Base-by-base conservation (phyloP, 2,888 invertebrate species). In the Cerastis rubricosa region DNA sequence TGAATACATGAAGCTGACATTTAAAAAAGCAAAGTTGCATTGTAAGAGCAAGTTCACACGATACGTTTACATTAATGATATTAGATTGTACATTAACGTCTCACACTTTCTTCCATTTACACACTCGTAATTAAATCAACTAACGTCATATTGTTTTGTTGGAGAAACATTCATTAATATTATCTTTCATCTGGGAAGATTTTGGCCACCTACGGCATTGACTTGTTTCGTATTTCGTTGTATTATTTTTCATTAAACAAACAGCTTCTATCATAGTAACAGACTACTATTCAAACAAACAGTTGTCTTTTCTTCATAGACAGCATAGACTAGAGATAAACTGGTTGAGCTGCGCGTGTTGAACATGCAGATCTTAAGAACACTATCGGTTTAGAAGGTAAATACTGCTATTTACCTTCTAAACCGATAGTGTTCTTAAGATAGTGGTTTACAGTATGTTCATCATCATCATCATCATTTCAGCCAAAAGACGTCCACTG, bases 101-200 rank as follows among this genome's bases (percentile, higher is more conserved):
- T 85, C 90, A 91, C 91, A 92, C 90, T 91, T 91, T 92, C 91
- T 88, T 89, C 76, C 83, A 89, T 81, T 86, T 87, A 88, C 84
- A 87, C 86, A 78, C 71, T 80, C 64, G 84, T 85, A 87, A 85
- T 87, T 86, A 85, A 80, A 79, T 78, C 73, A 85, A 72, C 63
- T 71, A 81, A 80, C 84, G 81, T 82, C 74, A 78, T 74, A 84
- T 84, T 88, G 83, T 87, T 81, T 85, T 76, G 64, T 68, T 73
- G 43, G 54, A 25, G 51, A 71, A 78, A 81, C 73, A 80, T 76
- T 80, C 8, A 80, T 83, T 81, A 81, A 35, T 54, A 74, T 76
- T 78, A 81, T 83, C 78, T 73, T 45, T 22, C 8, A 80, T 78
- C 84, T 82, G 71, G 17, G 68, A 79, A 74, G 64, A 45, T 76